Evolutionary conservation across 2,113 vertebrate species (phyloP).

Genomic region (Phylloscopus whistleri): DNA sequence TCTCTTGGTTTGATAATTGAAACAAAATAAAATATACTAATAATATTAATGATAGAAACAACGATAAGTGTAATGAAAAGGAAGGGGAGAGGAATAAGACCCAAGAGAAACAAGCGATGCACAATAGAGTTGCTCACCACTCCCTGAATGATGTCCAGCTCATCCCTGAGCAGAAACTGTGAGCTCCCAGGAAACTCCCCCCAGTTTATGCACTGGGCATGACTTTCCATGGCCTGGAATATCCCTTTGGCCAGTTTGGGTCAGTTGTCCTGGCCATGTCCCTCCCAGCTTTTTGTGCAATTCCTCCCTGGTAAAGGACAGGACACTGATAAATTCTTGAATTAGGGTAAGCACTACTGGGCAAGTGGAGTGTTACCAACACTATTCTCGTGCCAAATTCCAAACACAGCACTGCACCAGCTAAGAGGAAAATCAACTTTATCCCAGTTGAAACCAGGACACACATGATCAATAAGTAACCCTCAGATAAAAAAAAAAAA

Average conservation of each 20-base stretch:
- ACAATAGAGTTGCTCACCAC: not conserved
- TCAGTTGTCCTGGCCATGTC: not conserved
- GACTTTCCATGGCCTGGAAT: not conserved
- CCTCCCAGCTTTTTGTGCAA: not conserved
- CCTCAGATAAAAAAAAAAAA: not conserved
- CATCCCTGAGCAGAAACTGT: rapidly evolving
- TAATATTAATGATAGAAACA: not conserved
- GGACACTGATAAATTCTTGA: not conserved
- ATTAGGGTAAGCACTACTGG: not conserved
- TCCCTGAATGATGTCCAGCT: not conserved
- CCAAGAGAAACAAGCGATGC: not conserved
- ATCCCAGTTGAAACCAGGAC: not conserved
- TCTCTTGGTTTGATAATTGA: not conserved
- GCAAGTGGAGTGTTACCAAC: not conserved
- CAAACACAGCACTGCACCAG: not conserved
- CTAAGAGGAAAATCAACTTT: not conserved
- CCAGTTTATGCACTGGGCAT: not conserved
- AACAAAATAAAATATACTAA: not conserved
- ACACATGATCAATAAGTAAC: not conserved
- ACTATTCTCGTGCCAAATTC: not conserved
- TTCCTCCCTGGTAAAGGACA: not conserved
- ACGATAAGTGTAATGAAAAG: not conserved
- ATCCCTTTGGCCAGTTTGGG: not conserved
- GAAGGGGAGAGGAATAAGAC: not conserved
- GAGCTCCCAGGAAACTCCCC: not conserved